phyloP scores from a whole-genome alignment of 1,140 invertebrate species.

The Megalopta genalis region DNA sequence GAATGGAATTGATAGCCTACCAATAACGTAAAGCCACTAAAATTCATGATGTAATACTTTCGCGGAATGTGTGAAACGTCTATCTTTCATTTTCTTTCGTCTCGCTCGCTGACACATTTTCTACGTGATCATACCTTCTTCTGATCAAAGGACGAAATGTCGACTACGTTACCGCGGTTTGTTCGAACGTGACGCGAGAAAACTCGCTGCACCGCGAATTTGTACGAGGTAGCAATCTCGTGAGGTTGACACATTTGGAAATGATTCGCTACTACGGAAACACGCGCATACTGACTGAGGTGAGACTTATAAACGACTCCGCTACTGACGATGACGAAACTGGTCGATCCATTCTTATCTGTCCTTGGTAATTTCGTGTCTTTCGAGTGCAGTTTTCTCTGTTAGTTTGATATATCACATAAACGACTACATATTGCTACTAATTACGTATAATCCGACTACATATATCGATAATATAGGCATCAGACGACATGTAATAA shows the following conservation, averaged over 20 bases:
- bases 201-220: conserved; percentile 43
- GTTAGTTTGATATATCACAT: conserved; percentile 28
- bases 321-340: conserved; percentile 67
- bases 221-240: not conserved
- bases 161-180: conserved; percentile 32
- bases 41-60: not conserved
- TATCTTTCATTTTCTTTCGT: not conserved
- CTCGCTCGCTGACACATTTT: not conserved
- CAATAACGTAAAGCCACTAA: not conserved
- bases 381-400: conserved; percentile 32
- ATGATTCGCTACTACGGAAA: conserved; percentile 47
- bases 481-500: not conserved
- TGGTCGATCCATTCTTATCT: conserved; percentile 75
- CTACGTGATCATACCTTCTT: conserved; percentile 22
- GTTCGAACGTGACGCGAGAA: conserved; percentile 40
- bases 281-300: conserved; percentile 54
- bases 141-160: not conserved
- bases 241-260: conserved; percentile 44
- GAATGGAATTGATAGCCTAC: not conserved
- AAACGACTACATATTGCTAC: conserved; percentile 1
- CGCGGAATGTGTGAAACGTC: not conserved
- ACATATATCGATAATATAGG: not conserved
- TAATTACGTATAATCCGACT: not conserved
- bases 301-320: conserved; percentile 42
- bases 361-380: conserved; percentile 68